Percentiles rank a stretch among this genome's conserved stretches.
Evolutionary conservation across 2,888 invertebrate species (phyloP).

Genomic region (Lycocerus yunnanus): DNA sequence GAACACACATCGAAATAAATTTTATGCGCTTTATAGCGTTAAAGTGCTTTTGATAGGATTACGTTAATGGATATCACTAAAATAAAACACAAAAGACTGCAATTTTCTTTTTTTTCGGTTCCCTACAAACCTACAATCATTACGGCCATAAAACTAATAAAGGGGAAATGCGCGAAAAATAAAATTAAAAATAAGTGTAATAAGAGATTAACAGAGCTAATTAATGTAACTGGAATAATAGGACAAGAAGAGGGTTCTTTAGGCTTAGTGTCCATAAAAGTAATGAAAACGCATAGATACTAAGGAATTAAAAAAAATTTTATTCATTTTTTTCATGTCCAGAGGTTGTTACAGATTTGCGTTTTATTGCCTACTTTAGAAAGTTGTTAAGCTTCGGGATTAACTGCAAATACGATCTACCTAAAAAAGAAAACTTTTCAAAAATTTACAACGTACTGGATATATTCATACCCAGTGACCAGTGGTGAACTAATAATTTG

Average conservation of each 20-base stretch:
- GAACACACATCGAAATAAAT: not conserved
- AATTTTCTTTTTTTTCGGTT: not conserved
- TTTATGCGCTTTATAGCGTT: not conserved
- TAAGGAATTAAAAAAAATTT: not conserved
- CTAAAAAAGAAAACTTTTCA: too few relatives aligned
- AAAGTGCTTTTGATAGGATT: not conserved
- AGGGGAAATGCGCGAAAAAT: not conserved
- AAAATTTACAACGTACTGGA: too few relatives aligned
- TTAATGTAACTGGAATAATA: not conserved
- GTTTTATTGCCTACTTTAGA: not conserved
- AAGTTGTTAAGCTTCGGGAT: not conserved
- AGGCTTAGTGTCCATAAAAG: not conserved
- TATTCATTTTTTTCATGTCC: not conserved
- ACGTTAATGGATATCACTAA: not conserved
- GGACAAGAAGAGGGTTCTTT: not conserved
- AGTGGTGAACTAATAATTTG: too few relatives aligned
- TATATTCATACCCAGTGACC: too few relatives aligned
- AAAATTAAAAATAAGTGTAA: not conserved
- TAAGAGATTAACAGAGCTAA: not conserved
- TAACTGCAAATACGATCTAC: too few relatives aligned
- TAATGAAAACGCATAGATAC: not conserved
- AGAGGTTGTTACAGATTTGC: not conserved
- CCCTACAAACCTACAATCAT: not conserved
- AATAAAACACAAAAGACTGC: not conserved
- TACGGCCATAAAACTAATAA: not conserved